Percentiles rank a stretch among this genome's conserved stretches.
phyloP scores from a whole-genome alignment of 2,888 invertebrate genomes.

The Dryobota labecula region DNA sequence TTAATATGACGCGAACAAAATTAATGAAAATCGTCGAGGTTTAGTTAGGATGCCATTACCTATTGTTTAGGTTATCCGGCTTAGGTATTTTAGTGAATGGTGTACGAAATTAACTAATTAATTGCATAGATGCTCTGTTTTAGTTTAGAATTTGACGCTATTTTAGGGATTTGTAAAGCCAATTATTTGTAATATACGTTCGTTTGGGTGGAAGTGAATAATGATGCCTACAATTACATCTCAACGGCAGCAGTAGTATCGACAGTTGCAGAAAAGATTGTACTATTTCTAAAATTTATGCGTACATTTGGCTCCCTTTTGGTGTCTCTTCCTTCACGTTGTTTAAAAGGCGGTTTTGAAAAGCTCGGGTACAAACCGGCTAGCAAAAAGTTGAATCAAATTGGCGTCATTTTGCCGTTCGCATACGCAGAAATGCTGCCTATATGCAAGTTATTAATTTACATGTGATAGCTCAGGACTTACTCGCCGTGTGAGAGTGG shows the following conservation, averaged over 20 bases:
- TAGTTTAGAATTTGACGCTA: conserved; percentile 25
- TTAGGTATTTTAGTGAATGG: conserved; percentile 40
- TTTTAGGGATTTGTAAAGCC: conserved; percentile 20
- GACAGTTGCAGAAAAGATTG: not conserved
- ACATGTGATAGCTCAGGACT: conserved; percentile 62
- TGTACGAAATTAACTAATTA: conserved; percentile 32
- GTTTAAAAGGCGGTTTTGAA: not conserved
- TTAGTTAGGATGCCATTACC: conserved; percentile 38
- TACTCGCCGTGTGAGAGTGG: conserved; percentile 86
- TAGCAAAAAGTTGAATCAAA: not conserved
- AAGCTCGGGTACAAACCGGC: not conserved
- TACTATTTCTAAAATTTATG: not conserved
- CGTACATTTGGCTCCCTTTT: not conserved
- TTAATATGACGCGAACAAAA: conserved; percentile 53
- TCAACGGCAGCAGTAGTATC: not conserved
- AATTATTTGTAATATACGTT: not conserved
- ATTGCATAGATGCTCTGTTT: conserved; percentile 21
- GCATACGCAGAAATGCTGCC: not conserved
- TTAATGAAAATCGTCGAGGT: conserved; percentile 57
- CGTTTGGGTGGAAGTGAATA: not conserved
- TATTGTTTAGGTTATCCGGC: conserved; percentile 25
- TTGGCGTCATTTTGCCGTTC: not conserved
- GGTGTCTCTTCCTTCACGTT: no score
- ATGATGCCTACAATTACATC: not conserved
- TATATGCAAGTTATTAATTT: not conserved